Evolutionary conservation across 2,113 vertebrate species (phyloP).

Genomic region (Leptobrachium leishanense): DNA sequence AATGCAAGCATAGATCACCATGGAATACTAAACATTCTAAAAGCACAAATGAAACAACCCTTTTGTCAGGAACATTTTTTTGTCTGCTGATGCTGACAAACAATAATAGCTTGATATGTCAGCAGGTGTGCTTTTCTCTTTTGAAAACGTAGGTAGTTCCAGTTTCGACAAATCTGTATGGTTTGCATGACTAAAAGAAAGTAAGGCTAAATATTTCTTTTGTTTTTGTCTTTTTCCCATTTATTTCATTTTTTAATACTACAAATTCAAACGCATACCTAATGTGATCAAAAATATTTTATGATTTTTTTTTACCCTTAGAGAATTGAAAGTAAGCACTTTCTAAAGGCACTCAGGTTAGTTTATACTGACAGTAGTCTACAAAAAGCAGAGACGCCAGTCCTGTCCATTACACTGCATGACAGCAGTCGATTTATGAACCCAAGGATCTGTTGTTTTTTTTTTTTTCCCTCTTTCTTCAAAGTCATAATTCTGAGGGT

Average conservation of each 20-base stretch:
- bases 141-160: conserved; percentile 37
- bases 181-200: conserved; percentile 50
- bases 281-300: too few relatives aligned
- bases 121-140: conserved; percentile 65
- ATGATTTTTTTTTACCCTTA: too few relatives aligned
- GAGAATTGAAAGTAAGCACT: too few relatives aligned
- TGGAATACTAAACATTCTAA: conserved; percentile 53
- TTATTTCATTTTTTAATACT: not conserved
- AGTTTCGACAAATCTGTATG: conserved; percentile 7
- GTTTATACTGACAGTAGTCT: too few relatives aligned
- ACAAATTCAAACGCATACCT: too few relatives aligned
- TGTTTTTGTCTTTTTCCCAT: not conserved
- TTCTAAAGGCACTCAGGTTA: too few relatives aligned
- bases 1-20: conserved; percentile 48
- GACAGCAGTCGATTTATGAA: too few relatives aligned
- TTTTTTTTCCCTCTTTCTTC: too few relatives aligned
- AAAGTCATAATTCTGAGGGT: too few relatives aligned
- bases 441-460: too few relatives aligned
- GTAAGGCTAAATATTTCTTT: conserved; percentile 18
- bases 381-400: too few relatives aligned
- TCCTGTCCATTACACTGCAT: too few relatives aligned
- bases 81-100: conserved; percentile 47
- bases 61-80: conserved; percentile 47
- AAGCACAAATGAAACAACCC: conserved; percentile 54
- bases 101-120: conserved; percentile 50